Base-by-base conservation (phyloP, 2,888 invertebrate genomes). In the Calephelis perditalis region DNA sequence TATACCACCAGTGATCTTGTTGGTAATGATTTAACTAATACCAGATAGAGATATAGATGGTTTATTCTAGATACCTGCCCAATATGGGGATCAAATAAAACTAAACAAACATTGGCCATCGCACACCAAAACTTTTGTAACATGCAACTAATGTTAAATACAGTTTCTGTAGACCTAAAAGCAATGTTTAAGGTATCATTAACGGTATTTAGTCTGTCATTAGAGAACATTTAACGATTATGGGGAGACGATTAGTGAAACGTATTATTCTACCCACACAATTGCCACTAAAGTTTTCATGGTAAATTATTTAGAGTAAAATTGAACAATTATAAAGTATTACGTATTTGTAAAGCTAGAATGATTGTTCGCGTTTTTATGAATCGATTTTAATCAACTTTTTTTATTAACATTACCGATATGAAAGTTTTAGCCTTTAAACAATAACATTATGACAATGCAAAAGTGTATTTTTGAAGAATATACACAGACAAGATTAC, bases 121-220 rank as follows among this genome's bases (percentile, higher is more conserved):
- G n/a, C 35, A n/a, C 11, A n/a, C 36, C 3, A 36, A 54, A 54
- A 36, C 7, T 54, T 54, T 54, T n/a, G 3, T 7, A 54, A 54
- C 54, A 54, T n/a, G 36, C 35, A 54, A 58, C 65, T 52, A 65
- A 60, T 65, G 57, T 65, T 54, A 35, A 54, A 54, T 4, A 36
- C 36, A 35, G 54, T 54, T 54, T 54, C 7, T 54, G 36, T 54
- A 54, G 54, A 35, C 54, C 54, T 54, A 54, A 54, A 54, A 54
- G 54, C 54, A 54, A 54, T 54, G 54, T 54, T 54, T 36, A 59
- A 52, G 59, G 60, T 56, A 47, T 56, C n/a, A 60, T 47, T 60
- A 47, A 37, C 40, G 45, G 45, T 44, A 45, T 44, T 40, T n/a
- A 45, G 15, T 26, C 56, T 46, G 40, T 47, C 47, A 60, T 60